These are phyloP conservation scores for Tapirus terrestris DNA, from an alignment of 2,113 vertebrate genomes.

Conservation along the genomic window DNA sequence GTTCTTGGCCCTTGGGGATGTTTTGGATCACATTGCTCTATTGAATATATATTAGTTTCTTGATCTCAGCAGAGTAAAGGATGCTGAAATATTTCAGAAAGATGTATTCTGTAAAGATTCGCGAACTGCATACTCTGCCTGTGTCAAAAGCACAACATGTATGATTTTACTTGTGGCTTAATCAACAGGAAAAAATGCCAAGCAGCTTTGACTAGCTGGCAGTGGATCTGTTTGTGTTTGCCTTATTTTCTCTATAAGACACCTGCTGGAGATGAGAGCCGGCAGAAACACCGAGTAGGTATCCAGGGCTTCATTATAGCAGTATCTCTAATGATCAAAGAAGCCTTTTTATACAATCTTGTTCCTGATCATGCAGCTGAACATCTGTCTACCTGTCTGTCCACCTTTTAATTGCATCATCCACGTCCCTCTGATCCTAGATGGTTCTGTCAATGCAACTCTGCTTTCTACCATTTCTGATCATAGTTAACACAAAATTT, in stretches of 20 bases:
- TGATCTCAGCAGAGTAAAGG: slow-evolving; percentile 42
- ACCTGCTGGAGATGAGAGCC: slow-evolving; percentile 76
- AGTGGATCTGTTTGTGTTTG: slow-evolving; percentile 65
- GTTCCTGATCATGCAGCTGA: slow-evolving; percentile 75
- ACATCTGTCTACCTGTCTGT: slow-evolving; percentile 82
- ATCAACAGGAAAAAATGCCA: slow-evolving; percentile 67
- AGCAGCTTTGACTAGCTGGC: slow-evolving; percentile 49
- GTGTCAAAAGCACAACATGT: slow-evolving; percentile 56
- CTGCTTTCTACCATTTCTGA: slow-evolving; percentile 67
- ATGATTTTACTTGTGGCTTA: slow-evolving; percentile 79
- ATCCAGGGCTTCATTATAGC: slow-evolving; percentile 75
- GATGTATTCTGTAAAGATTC: slow-evolving; percentile 15
- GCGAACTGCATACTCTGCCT: neutral
- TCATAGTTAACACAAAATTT: slow-evolving; percentile 41
- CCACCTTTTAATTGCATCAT: slow-evolving; percentile 82
- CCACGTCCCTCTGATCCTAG: slow-evolving; percentile 61
- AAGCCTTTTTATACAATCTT: slow-evolving; percentile 59
- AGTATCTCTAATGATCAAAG: slow-evolving; percentile 81
- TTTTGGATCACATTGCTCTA: slow-evolving; percentile 55
- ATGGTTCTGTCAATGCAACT: slow-evolving; percentile 31
- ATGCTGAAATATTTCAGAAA: slow-evolving; percentile 43
- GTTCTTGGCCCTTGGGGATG: slow-evolving; percentile 54
- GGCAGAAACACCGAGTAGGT: slow-evolving; percentile 72
- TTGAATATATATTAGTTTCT: slow-evolving; percentile 73
- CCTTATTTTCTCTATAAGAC: slow-evolving; percentile 68